Evolutionary conservation across 2,113 vertebrate species (phyloP).

Genomic region (Brachionichthys hirsutus): DNA sequence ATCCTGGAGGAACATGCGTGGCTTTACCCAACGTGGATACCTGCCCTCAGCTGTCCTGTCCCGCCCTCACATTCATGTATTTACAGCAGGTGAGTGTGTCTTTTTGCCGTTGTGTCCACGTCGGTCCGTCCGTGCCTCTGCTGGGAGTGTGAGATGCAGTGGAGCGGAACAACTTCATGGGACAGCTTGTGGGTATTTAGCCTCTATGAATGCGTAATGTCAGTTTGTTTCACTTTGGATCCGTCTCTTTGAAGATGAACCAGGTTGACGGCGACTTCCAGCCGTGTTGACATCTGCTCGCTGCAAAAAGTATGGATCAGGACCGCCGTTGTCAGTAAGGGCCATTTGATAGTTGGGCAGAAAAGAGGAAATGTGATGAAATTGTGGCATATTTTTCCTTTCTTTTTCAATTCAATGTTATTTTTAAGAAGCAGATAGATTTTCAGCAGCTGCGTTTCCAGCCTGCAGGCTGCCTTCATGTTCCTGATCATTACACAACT

Average conservation of each 20-base stretch:
- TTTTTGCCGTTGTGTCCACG: slow-evolving; percentile 9
- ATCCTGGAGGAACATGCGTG: slow-evolving; percentile 96
- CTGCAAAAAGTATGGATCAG: neutral
- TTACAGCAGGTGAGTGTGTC: slow-evolving; percentile 94
- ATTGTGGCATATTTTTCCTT: neutral
- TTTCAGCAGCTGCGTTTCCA: slow-evolving; percentile 2
- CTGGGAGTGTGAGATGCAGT: slow-evolving; percentile 11
- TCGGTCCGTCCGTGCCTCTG: slow-evolving; percentile 10
- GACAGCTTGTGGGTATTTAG: neutral
- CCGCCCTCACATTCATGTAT: slow-evolving; percentile 98
- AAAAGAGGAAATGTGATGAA: neutral
- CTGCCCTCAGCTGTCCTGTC: slow-evolving; percentile 96
- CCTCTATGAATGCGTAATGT: neutral
- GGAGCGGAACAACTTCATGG: neutral
- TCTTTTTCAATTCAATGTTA: neutral
- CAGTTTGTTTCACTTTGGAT: slow-evolving; percentile 11
- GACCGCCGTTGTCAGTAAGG: neutral
- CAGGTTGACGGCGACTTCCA: neutral
- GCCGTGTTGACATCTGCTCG: neutral
- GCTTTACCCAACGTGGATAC: slow-evolving; percentile 92
- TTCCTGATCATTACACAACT: slow-evolving; percentile 8
- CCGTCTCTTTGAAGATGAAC: too few species aligned
- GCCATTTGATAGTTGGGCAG: neutral
- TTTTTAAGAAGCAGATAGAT: neutral
- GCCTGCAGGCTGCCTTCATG: slow-evolving; percentile 10